Evolutionary conservation across 2,797 vertebrate species (phyloP).

Genomic region (Acridotheres tristis): DNA sequence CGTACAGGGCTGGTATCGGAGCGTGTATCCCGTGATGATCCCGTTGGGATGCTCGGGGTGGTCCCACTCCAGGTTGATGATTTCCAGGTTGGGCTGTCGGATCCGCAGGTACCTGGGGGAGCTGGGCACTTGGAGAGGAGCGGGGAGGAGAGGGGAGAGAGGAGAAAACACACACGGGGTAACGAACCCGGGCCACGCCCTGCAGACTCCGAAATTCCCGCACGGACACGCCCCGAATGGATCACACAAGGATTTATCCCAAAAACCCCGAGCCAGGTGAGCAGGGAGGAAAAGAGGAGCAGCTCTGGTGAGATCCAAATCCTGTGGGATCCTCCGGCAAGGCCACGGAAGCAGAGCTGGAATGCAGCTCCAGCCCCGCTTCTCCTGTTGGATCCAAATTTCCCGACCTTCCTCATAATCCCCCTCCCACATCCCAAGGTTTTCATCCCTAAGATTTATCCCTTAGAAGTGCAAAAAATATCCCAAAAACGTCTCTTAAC

Average conservation of each 20-base stretch:
- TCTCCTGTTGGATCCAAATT: not conserved
- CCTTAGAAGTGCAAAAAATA: not conserved
- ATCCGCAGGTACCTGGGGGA: conserved; percentile 88
- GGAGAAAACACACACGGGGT: not conserved
- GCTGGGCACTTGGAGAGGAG: conserved; percentile 85
- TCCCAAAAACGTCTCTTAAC: too few species aligned
- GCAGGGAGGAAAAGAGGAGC: not conserved
- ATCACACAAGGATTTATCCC: not conserved
- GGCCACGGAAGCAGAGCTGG: not conserved
- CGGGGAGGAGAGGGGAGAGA: conserved; percentile 2
- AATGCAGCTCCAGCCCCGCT: not conserved
- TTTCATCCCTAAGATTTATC: not conserved
- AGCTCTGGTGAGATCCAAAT: not conserved
- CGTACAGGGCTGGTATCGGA: conserved; percentile 88
- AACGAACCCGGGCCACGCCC: not conserved
- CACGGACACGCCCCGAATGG: fast-evolving
- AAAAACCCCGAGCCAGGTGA: not conserved
- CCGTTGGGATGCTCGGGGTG: conserved; percentile 94
- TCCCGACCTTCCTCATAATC: not conserved
- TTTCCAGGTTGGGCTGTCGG: conserved; percentile 82
- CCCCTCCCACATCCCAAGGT: not conserved
- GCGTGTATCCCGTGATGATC: conserved; percentile 88
- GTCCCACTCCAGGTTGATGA: conserved; percentile 89
- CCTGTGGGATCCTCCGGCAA: fast-evolving
- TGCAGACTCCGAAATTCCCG: fast-evolving